Percentiles rank a stretch among this genome's conserved stretches.
phyloP scores from a whole-genome alignment of 2,113 vertebrate genomes.

The Tonatia bakeri region DNA sequence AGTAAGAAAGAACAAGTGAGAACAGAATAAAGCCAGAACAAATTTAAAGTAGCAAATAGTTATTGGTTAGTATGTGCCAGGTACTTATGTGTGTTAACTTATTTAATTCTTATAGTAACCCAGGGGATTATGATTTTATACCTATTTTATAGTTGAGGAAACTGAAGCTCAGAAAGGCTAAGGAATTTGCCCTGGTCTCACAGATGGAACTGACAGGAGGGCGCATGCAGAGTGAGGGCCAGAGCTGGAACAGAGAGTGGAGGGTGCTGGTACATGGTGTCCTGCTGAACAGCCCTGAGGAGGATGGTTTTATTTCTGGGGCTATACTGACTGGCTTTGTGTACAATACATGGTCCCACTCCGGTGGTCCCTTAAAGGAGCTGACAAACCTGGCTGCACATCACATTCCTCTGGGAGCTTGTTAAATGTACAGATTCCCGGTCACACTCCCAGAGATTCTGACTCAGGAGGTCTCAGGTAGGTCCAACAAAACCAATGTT shows the following conservation, averaged over 20 bases:
- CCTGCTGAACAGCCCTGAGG: not conserved
- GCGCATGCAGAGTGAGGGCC: not conserved
- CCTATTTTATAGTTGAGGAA: not conserved
- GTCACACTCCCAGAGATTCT: not conserved
- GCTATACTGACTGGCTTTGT: not conserved
- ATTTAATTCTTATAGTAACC: not conserved
- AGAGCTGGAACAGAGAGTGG: not conserved
- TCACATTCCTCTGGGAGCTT: not conserved
- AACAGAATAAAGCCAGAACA: not conserved
- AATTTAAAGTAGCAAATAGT: not conserved
- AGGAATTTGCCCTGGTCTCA: not conserved
- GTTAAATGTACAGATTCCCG: not conserved
- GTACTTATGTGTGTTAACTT: not conserved
- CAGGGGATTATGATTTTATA: not conserved
- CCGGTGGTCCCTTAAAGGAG: not conserved
- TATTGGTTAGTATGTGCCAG: not conserved
- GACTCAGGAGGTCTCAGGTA: not conserved
- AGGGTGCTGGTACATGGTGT: not conserved
- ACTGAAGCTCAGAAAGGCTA: not conserved
- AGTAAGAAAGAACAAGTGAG: not conserved
- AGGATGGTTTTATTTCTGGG: not conserved
- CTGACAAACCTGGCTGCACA: not conserved
- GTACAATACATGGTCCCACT: not conserved
- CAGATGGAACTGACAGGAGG: not conserved
- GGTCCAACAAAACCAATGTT: not conserved